Percentiles rank a stretch among this genome's conserved stretches.
phyloP scores from a whole-genome alignment of 2,888 invertebrate genomes.

The Pyrocoelia pectoralis region DNA sequence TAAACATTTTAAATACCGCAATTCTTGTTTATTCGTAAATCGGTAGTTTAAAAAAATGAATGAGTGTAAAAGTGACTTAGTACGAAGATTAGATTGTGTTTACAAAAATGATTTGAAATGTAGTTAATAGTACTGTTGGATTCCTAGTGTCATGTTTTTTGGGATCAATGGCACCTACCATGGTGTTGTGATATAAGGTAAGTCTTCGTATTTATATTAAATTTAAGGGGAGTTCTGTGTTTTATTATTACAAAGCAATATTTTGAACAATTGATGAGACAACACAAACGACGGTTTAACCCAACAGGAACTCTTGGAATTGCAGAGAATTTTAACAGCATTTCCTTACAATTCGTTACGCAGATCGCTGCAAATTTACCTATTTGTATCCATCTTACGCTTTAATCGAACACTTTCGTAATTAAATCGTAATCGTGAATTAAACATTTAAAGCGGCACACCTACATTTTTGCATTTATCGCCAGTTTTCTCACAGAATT shows the following conservation, averaged over 20 bases:
- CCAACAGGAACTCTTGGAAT: neutral
- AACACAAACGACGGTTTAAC: neutral
- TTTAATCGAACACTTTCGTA: neutral
- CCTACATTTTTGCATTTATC: slow-evolving; percentile 1
- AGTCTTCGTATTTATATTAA: slow-evolving; percentile 23
- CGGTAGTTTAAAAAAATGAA: slow-evolving; percentile 20
- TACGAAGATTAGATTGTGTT: slow-evolving; percentile 15
- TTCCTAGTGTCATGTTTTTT: slow-evolving; percentile 43
- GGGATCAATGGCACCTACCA: slow-evolving; percentile 44
- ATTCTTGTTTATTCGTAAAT: neutral
- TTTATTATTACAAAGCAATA: too few species aligned
- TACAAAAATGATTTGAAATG: slow-evolving; percentile 37
- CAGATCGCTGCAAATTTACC: neutral
- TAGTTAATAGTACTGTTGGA: slow-evolving; percentile 43
- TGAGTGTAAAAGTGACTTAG: slow-evolving; percentile 29
- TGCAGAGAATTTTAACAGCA: neutral
- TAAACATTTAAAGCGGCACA: neutral
- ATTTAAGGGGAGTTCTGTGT: neutral
- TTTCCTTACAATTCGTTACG: neutral
- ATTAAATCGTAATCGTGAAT: neutral
- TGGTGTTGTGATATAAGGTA: slow-evolving; percentile 41
- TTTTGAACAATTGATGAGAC: neutral
- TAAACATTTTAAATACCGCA: slow-evolving; percentile 11
- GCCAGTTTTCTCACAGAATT: neutral
- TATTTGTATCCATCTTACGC: too few species aligned